Conservation (phyloP, 2,113 vertebrate species). For the Poeciliopsis occidentalis region DNA sequence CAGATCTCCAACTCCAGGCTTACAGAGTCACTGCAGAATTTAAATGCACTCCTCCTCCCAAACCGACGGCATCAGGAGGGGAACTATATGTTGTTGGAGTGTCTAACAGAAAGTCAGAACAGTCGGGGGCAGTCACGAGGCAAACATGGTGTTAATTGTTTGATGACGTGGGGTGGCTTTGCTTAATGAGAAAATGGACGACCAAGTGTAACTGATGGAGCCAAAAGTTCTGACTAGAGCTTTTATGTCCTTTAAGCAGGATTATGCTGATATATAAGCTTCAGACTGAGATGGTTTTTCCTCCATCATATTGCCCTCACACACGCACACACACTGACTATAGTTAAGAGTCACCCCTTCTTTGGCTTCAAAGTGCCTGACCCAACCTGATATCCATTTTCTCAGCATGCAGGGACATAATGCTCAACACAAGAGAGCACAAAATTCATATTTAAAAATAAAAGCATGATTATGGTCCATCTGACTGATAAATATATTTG, state of each 20-base stretch:
- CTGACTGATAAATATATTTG: not conserved
- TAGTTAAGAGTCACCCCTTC: no score
- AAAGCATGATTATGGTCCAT: not conserved
- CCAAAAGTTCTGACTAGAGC: not conserved
- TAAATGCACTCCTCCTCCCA: not conserved
- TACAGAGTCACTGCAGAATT: not conserved
- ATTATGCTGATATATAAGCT: not conserved
- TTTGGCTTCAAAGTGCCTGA: no score
- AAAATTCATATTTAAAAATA: not conserved
- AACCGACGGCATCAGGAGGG: not conserved
- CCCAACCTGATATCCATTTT: not conserved
- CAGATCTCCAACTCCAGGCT: not conserved
- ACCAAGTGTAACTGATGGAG: not conserved
- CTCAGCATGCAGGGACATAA: not conserved
- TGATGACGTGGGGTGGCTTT: not conserved
- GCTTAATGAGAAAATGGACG: no score
- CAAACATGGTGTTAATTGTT: not conserved
- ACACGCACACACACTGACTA: no score
- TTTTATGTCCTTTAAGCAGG: not conserved
- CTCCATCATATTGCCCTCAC: no score
- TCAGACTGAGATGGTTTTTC: not conserved
- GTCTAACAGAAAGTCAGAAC: not conserved
- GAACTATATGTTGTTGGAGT: not conserved
- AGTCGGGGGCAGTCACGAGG: not conserved
- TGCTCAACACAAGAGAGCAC: not conserved